Conservation (phyloP, 2,113 vertebrate species). For the Paramormyrops kingsleyae region DNA sequence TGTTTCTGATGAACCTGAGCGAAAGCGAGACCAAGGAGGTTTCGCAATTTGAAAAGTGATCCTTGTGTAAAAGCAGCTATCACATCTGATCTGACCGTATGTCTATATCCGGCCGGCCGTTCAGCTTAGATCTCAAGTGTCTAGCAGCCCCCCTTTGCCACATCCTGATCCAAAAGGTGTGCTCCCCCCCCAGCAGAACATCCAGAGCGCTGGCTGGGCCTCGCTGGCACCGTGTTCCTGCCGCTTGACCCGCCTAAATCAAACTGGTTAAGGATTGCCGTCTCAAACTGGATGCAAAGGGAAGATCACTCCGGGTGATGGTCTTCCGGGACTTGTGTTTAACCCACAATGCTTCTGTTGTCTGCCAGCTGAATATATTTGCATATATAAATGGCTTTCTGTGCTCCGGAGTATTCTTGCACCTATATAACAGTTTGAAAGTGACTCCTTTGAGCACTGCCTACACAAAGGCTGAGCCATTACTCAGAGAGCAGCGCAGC, state of each 20-base stretch:
- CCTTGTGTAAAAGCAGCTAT: not conserved
- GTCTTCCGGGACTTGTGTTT: not conserved
- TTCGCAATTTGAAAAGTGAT: not conserved
- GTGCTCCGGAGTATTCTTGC: not conserved
- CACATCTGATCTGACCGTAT: not conserved
- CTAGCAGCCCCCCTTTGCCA: not conserved
- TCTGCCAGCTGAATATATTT: not conserved
- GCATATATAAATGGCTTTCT: slow-evolving; percentile 1
- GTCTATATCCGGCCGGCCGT: not conserved
- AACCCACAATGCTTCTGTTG: not conserved
- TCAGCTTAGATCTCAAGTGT: not conserved
- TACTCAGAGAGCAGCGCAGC: not conserved
- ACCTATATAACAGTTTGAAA: not conserved
- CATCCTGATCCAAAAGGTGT: not conserved
- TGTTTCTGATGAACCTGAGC: not conserved
- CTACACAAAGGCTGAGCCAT: slow-evolving; percentile 24
- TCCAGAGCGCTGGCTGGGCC: not conserved
- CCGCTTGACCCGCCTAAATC: not conserved
- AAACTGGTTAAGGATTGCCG: not conserved
- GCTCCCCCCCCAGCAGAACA: not conserved
- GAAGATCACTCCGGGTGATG: not conserved
- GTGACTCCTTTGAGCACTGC: not conserved
- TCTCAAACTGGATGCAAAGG: not conserved
- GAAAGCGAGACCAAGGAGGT: not conserved
- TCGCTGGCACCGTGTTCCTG: not conserved